A percentile compares a stretch with the other conserved stretches of the same genome.
Conservation (phyloP, 2,113 vertebrate genomes). For the Pandion haliaetus region DNA sequence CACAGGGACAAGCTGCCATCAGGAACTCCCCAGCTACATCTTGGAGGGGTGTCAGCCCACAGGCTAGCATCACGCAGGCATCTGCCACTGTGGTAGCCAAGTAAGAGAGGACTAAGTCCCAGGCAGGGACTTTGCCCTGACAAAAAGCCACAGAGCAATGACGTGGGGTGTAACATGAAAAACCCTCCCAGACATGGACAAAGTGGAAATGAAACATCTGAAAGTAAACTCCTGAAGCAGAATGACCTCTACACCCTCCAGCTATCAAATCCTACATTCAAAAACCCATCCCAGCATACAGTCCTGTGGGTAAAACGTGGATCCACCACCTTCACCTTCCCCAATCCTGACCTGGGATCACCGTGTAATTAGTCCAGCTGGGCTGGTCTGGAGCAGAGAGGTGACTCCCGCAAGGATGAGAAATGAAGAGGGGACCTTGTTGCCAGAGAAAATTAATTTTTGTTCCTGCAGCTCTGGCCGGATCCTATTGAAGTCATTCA, state of each 20-base stretch:
- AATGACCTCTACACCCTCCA: neutral
- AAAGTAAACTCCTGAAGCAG: neutral
- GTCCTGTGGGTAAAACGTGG: neutral
- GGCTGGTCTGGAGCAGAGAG: neutral
- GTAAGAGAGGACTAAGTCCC: neutral
- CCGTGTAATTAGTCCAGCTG: accelerated
- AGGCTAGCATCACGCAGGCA: neutral
- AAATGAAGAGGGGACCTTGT: neutral
- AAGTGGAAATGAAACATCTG: constrained; percentile 2
- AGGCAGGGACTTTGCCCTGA: neutral
- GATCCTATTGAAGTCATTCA: neutral
- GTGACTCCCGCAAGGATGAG: neutral
- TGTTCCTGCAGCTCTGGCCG: neutral
- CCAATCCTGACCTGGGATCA: neutral
- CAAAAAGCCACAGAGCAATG: neutral
- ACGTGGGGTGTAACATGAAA: neutral
- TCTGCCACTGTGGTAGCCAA: neutral
- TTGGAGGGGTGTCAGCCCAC: neutral
- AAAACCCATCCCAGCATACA: neutral
- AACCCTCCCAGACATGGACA: neutral
- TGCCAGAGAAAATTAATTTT: neutral
- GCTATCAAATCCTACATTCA: neutral
- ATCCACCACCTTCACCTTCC: neutral
- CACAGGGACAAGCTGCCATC: neutral
- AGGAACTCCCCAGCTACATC: neutral